These are phyloP conservation scores for Torymus texanus DNA, from an alignment of 2,888 invertebrate genomes.

Conservation along the genomic window DNA sequence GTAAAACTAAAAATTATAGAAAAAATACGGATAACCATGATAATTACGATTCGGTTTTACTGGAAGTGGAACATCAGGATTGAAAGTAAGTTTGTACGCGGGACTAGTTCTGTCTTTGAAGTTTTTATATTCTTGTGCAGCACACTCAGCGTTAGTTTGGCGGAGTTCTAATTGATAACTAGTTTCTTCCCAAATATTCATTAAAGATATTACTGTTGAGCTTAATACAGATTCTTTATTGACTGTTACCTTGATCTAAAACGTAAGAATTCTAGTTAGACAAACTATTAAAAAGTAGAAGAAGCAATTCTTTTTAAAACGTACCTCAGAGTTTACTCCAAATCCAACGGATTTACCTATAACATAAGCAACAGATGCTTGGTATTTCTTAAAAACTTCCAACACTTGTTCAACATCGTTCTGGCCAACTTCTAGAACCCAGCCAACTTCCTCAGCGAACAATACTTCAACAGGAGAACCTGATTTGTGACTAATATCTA, in stretches of 20 bases:
- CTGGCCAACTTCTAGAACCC: constrained; percentile 85
- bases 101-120: constrained; percentile 83
- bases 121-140: constrained; percentile 85
- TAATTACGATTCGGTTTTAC: constrained; percentile 61
- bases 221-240: constrained; percentile 80
- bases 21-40: background rate
- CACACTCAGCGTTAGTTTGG: constrained; percentile 89
- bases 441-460: constrained; percentile 91
- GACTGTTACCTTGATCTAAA: constrained; percentile 77
- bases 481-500: constrained; percentile 79
- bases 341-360: constrained; percentile 83
- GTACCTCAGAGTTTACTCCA: constrained; percentile 82
- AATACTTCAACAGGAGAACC: constrained; percentile 81
- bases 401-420: constrained; percentile 79
- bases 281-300: background rate
- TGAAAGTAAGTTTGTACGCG: constrained; percentile 83
- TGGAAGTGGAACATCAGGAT: constrained; percentile 79
- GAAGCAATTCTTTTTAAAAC: constrained; percentile 50
- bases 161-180: constrained; percentile 91
- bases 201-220: constrained; percentile 81
- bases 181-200: constrained; percentile 96
- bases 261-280: background rate
- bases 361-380: constrained; percentile 81
- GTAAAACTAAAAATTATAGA: background rate
- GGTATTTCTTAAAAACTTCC: constrained; percentile 78